Conservation (phyloP, 1,140 invertebrate species). For the Zaprionus tsacasi region DNA sequence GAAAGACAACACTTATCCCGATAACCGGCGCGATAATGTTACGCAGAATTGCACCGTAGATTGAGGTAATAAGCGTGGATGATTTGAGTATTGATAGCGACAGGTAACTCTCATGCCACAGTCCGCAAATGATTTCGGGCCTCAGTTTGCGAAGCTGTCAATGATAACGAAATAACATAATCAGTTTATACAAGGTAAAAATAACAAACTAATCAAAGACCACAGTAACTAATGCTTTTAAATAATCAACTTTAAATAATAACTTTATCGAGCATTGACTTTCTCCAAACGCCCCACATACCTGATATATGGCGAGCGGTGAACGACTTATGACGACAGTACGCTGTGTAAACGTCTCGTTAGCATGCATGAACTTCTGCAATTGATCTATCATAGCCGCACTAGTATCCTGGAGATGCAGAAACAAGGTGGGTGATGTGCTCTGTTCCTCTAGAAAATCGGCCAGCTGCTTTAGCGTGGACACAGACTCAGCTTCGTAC, state of each 20-base stretch:
- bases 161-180: neutral
- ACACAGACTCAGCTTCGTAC: conserved; percentile 71
- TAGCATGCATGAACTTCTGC: conserved; percentile 61
- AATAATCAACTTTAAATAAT: too few species aligned
- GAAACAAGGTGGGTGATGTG: conserved; percentile 60
- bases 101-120: conserved; percentile 81
- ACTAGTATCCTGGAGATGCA: conserved; percentile 75
- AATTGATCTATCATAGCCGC: conserved; percentile 72
- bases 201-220: neutral
- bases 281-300: conserved; percentile 1
- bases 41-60: conserved; percentile 80
- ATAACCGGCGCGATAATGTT: conserved; percentile 84
- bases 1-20: conserved; percentile 82
- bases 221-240: neutral
- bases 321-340: conserved; percentile 78
- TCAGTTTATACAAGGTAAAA: neutral
- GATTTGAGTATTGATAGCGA: conserved; percentile 73
- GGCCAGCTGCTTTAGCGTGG: conserved; percentile 65
- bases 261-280: neutral
- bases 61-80: conserved; percentile 79
- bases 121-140: conserved; percentile 79
- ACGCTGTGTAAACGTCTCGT: conserved; percentile 66
- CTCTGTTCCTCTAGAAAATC: conserved; percentile 67
- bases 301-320: conserved; percentile 79
- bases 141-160: conserved; percentile 73